Conservation (phyloP, 2,888 invertebrate genomes). For the Chaitophorus viminalis region DNA sequence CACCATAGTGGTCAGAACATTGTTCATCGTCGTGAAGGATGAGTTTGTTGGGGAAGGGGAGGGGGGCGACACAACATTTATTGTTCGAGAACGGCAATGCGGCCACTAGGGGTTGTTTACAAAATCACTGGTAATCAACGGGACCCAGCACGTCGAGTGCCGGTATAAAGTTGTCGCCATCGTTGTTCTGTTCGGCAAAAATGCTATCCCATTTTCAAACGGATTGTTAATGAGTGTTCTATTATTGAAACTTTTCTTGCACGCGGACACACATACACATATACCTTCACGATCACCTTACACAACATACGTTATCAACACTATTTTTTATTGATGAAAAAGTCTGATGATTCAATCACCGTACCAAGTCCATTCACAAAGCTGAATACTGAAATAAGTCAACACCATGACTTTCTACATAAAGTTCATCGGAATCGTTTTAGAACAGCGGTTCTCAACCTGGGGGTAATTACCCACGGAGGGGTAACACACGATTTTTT, state of each 20-base stretch:
- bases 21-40: background rate
- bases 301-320: too few species aligned
- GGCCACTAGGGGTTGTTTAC: background rate
- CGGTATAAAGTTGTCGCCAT: background rate
- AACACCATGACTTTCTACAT: too few species aligned
- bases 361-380: too few species aligned
- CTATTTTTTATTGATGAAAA: too few species aligned
- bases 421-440: too few species aligned
- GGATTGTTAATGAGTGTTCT: background rate
- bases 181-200: background rate
- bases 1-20: background rate
- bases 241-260: background rate
- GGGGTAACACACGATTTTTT: too few species aligned
- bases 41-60: too few species aligned
- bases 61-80: background rate
- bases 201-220: background rate
- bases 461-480: too few species aligned
- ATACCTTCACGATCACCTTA: background rate
- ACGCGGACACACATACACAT: background rate
- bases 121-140: conserved; percentile 13
- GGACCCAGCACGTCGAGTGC: background rate
- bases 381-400: too few species aligned
- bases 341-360: too few species aligned
- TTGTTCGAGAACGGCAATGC: background rate
- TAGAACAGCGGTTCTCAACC: too few species aligned